phyloP scores from a whole-genome alignment of 2,888 invertebrate genomes.

The Keiferia lycopersicella region DNA sequence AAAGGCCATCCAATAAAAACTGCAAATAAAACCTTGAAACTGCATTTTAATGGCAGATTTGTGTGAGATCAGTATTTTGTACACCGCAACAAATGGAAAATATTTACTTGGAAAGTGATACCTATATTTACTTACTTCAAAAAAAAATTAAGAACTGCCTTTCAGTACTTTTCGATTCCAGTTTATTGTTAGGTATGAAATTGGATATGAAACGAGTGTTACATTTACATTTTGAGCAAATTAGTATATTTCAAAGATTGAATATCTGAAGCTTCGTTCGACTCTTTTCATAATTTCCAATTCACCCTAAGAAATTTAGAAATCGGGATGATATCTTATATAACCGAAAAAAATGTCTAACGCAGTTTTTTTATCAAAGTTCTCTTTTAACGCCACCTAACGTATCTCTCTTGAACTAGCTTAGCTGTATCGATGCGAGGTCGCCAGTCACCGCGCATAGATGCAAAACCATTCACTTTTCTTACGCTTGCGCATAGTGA shows the following conservation, averaged over 20 bases:
- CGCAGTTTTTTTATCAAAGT: no score
- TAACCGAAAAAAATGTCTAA: no score
- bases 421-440: background rate
- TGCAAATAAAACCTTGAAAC: conserved; percentile 8
- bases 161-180: no score
- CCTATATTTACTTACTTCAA: background rate
- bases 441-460: conserved; percentile 4
- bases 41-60: background rate
- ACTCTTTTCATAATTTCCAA: no score
- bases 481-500: background rate
- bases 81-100: conserved; percentile 6
- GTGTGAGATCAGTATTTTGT: conserved; percentile 6
- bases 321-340: no score
- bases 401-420: background rate
- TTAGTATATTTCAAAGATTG: no score
- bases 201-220: no score
- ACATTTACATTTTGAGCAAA: no score
- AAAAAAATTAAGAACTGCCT: no score
- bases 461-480: conserved; percentile 17
- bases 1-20: conserved; percentile 13
- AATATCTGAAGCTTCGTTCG: no score
- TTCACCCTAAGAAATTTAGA: no score
- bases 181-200: no score
- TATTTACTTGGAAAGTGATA: conserved; percentile 15
- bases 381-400: background rate